Evolutionary conservation across 2,888 invertebrate genomes (phyloP).

Genomic region (Pyrrhosoma nymphula): DNA sequence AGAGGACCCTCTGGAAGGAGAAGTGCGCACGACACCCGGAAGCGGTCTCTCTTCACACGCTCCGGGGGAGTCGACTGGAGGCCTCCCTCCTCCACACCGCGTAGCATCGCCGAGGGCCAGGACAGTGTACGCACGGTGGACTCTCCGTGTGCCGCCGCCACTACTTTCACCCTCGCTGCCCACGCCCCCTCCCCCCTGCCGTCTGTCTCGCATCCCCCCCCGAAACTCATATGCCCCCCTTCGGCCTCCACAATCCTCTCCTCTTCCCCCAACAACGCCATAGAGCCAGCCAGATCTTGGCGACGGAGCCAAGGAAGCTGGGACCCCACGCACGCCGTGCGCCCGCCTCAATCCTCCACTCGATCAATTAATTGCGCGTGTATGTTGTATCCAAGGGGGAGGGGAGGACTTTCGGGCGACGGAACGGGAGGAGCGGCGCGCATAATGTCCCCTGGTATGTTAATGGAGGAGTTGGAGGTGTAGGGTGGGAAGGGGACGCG

Average conservation of each 20-base stretch:
- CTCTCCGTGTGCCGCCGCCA: neutral
- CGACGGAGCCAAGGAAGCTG: conserved; percentile 45
- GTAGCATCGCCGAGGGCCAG: neutral
- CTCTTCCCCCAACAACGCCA: too few relatives aligned
- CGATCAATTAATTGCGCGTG: conserved; percentile 62
- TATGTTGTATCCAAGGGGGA: neutral
- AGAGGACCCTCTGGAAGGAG: neutral
- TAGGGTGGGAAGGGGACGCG: neutral
- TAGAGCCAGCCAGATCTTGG: neutral
- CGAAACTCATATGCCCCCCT: too few relatives aligned
- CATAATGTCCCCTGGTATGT: neutral
- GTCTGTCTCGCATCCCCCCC: neutral
- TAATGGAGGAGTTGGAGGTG: conserved; percentile 15
- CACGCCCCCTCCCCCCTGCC: neutral
- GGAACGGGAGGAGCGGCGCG: conserved; percentile 18
- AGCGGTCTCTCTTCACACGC: conserved; percentile 27
- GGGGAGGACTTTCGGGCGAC: neutral
- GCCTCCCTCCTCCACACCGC: neutral
- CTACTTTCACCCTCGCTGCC: neutral
- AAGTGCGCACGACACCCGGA: conserved; percentile 36
- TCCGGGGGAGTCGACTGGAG: neutral
- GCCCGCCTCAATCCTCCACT: neutral
- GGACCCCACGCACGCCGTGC: neutral
- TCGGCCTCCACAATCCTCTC: neutral
- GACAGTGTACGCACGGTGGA: neutral